A percentile compares a stretch with the other conserved stretches of the same genome.
phyloP scores from a whole-genome alignment of 2,113 vertebrate species.

The Triplophysa tibetana region DNA sequence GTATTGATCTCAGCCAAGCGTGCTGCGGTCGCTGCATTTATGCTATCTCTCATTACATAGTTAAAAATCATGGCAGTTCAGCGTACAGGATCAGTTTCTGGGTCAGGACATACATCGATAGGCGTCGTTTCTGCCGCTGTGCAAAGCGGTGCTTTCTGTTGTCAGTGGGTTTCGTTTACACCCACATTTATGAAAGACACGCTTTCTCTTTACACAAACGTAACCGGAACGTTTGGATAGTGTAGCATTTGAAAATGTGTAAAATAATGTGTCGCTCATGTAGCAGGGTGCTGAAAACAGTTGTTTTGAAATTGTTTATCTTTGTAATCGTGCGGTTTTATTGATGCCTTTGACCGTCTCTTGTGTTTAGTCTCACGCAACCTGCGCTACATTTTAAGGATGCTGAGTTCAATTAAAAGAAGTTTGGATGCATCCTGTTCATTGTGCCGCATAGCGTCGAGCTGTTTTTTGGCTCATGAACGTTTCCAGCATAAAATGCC shows the following conservation, averaged over 20 bases:
- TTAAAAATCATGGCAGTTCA: constrained; percentile 39
- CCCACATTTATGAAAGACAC: neutral
- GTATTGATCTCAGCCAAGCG: constrained; percentile 29
- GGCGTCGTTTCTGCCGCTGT: constrained; percentile 4
- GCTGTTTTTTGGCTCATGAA: too few relatives aligned
- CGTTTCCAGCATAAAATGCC: too few relatives aligned
- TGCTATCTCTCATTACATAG: constrained; percentile 10
- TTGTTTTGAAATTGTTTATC: too few relatives aligned
- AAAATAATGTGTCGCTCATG: too few relatives aligned
- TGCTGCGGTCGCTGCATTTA: constrained; percentile 23
- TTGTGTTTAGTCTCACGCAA: too few relatives aligned
- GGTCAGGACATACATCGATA: constrained; percentile 45
- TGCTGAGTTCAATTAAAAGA: too few relatives aligned
- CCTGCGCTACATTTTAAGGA: too few relatives aligned
- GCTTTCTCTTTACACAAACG: neutral
- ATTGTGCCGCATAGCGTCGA: neutral
- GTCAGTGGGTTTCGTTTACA: constrained; percentile 27
- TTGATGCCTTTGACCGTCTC: too few relatives aligned
- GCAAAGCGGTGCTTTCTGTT: neutral
- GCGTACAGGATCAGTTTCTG: constrained; percentile 29
- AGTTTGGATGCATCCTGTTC: neutral
- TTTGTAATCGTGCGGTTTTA: too few relatives aligned
- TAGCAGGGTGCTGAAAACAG: too few relatives aligned
- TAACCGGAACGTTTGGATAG: neutral
- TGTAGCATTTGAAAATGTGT: too few relatives aligned